Evolutionary conservation across 2,797 vertebrate genomes (phyloP), one percentile per base, ranked within the genome.

Genomic region (Protonibea diacanthus): DNA sequence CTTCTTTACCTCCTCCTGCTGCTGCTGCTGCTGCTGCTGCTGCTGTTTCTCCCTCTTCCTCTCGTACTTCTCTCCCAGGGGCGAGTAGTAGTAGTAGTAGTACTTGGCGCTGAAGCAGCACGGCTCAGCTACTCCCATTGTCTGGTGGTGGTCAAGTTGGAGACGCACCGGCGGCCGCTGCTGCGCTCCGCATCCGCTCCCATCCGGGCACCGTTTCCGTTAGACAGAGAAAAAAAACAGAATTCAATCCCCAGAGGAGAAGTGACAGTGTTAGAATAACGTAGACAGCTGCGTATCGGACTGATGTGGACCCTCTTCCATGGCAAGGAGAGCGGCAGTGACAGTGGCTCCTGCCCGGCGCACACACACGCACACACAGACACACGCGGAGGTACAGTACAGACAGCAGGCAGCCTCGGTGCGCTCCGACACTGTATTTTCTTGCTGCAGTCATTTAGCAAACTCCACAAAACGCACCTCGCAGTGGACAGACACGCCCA

Each of bases 401-500:
- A 12, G 49, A 52, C 60, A 40, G 60, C 45, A 87, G 86, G 73
- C 90, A 89, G 78, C 87, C 91, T 89, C 88, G 60, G 93, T 91
- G 95, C 91, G 90, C 80, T 93, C 91, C 80, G 82, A 93, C 94
- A 80, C 93, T 92, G 94, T 93, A 86, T 96, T 96, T 96, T 88
- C 96, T 94, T 97, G 95, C 97, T 97, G 97, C 97, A 98, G 97
- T 98, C 96, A 98, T 99, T 98, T 98, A 97, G 95, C 96, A 97
- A 97, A 98, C 97, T 97, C 94, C 93, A 71, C 86, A 92, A 93
- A 92, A 94, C 94, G 93, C 91, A 92, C 83, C 90, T 93, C 92
- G 61, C 89, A 68, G 93, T 64, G 84, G 55, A 44, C 56, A 49
- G 89, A 82, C 93, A 94, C 95, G 94, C 95, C 95, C 89, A 91